Percentiles rank a stretch among this genome's conserved stretches.
phyloP scores from a whole-genome alignment of 2,113 vertebrate species.

The Tympanuchus pallidicinctus region DNA sequence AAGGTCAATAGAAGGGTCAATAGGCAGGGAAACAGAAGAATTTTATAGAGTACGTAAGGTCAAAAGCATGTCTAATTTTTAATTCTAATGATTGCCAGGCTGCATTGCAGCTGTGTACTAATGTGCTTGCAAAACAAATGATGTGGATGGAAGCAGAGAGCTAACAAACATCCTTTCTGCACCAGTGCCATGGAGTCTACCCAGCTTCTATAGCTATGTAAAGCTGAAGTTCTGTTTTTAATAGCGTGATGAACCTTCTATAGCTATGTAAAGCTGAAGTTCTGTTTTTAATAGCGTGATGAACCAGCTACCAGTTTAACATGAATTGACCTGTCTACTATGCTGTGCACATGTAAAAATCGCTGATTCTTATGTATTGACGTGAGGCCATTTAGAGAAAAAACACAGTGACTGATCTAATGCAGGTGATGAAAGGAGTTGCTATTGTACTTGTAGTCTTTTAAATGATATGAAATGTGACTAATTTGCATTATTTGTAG shows the following conservation, averaged over 20 bases:
- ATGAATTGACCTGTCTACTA: background rate
- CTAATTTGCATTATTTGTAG: background rate
- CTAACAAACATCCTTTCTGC: background rate
- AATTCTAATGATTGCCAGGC: background rate
- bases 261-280: background rate
- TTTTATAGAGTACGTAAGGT: background rate
- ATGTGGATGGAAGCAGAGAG: background rate
- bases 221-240: background rate
- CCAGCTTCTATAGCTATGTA: rapidly evolving
- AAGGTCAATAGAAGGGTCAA: background rate
- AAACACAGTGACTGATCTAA: background rate
- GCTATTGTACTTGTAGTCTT: background rate
- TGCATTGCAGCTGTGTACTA: background rate
- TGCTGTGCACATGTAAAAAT: background rate
- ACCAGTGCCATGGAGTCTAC: background rate
- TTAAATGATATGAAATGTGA: background rate
- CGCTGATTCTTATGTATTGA: rapidly evolving
- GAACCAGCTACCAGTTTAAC: background rate
- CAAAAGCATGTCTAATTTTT: background rate
- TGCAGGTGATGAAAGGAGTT: background rate
- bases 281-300: background rate
- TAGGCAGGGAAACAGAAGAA: background rate
- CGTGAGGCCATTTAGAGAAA: background rate
- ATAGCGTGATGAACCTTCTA: background rate
- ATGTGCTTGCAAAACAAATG: background rate